Evolutionary conservation across 2,888 invertebrate genomes (phyloP).

Genomic region (Cyrtodaria siliqua): DNA sequence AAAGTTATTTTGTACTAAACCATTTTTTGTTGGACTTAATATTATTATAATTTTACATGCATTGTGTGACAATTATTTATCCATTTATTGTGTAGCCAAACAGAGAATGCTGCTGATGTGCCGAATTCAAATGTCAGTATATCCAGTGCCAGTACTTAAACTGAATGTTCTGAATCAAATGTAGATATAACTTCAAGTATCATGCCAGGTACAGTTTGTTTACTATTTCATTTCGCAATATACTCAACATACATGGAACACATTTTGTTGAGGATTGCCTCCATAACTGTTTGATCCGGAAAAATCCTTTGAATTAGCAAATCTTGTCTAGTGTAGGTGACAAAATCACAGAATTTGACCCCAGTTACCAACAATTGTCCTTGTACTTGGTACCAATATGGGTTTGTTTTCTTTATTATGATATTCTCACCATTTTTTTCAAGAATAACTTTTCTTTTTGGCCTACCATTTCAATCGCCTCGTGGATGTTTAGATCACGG

Average conservation of each 20-base stretch:
- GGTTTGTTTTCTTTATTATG: conserved; percentile 7
- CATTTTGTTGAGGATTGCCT: conserved; percentile 8
- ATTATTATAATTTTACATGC: too few relatives aligned
- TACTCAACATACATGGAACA: too few relatives aligned
- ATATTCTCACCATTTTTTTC: conserved; percentile 8
- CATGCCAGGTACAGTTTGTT: not conserved
- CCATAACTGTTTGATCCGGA: conserved; percentile 6
- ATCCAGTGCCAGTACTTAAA: too few relatives aligned
- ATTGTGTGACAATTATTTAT: too few relatives aligned
- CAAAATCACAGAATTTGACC: conserved; percentile 20
- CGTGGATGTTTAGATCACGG: conserved; percentile 8
- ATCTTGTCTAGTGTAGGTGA: conserved; percentile 20
- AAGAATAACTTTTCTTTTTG: conserved; percentile 1
- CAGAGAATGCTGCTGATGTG: too few relatives aligned
- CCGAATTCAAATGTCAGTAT: too few relatives aligned
- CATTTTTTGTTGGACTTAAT: too few relatives aligned
- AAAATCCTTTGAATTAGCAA: not conserved
- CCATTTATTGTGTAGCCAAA: too few relatives aligned
- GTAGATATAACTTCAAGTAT: not conserved
- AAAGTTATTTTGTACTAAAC: too few relatives aligned
- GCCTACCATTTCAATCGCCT: not conserved
- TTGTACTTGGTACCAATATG: conserved; percentile 24
- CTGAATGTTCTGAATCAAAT: too few relatives aligned
- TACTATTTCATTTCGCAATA: conserved; percentile 2
- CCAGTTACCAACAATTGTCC: conserved; percentile 21